These are phyloP conservation scores for Notolepis coatsorum DNA, from an alignment of 2,797 vertebrate species.

Conservation along the genomic window DNA sequence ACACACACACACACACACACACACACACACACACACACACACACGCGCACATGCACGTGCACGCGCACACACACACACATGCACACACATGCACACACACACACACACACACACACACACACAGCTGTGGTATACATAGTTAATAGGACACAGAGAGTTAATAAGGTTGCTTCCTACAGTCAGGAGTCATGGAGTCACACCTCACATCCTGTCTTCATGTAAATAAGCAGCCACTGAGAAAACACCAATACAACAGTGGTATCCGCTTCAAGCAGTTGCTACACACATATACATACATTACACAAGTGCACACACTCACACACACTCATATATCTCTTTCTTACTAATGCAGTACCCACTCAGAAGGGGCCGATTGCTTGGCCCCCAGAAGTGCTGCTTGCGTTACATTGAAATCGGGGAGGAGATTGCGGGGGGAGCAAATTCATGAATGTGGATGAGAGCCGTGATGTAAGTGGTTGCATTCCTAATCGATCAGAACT, in stretches of 20 bases:
- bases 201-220: slow-evolving; percentile 58
- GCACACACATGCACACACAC: slow-evolving; percentile 4
- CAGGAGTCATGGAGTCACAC: slow-evolving; percentile 24
- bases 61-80: background rate
- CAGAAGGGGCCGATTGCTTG: too few species aligned
- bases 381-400: too few species aligned
- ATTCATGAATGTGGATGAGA: too few species aligned
- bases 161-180: slow-evolving; percentile 35
- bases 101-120: background rate
- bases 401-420: too few species aligned
- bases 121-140: too few species aligned
- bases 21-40: slow-evolving; percentile 17
- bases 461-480: too few species aligned
- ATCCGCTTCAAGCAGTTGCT: slow-evolving; percentile 49
- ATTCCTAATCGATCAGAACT: too few species aligned
- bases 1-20: slow-evolving; percentile 24
- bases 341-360: background rate
- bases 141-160: slow-evolving; percentile 64
- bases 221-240: slow-evolving; percentile 72
- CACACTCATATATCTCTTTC: too few species aligned
- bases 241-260: slow-evolving; percentile 46
- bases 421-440: too few species aligned
- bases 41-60: slow-evolving; percentile 1
- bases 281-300: background rate
- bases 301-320: background rate